Evolutionary conservation across 2,113 vertebrate species (phyloP), one percentile per base, ranked within the genome.

Genomic region (Sardina pilchardus): DNA sequence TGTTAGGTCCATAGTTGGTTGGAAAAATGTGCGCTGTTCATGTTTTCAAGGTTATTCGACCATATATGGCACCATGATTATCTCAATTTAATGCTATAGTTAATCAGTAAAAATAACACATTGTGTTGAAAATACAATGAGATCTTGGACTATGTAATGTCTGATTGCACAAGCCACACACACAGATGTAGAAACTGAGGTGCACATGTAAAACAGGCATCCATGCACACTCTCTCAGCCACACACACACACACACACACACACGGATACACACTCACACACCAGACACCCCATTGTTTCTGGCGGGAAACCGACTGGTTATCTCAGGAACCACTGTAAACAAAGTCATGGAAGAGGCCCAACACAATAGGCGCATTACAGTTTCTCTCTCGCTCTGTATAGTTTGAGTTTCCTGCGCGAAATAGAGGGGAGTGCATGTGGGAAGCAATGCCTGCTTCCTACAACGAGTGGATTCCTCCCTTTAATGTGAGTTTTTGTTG

Each of bases 281-380:
- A 89, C 81, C 87, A 85, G 39, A 83, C 87, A 88, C 56, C 67
- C 87, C 85, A 94, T 94, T 91, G 90, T 93, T 90, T 90, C 86
- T 80, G 30, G 82, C 84, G 88, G 93, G 91, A 94, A 92, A 93
- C 84, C 19, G 87, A 89, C 85, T 81, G 86, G 85, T 89, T 92
- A 90, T 93, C 88, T 89, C 83, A 89, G 80, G 81, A 86, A 86
- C 82, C 78, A 82, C 83, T 85, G 81, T 91, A 90, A 90, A 93
- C 89, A 90, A 84, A 90, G 86, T 56, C 59, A 83, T 63, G 85
- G 86, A 88, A 87, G 85, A 88, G 26, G 84, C 80, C 67, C 71
- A 88, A 87, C 81, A 93, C 91, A 93, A 94, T 93, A 81, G 90
- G 26, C 87, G 85, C 88, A 81, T 89, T 89, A 89, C 80, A 88